Conservation (phyloP, 2,113 vertebrate species). For the Callochromis pleurospilus region DNA sequence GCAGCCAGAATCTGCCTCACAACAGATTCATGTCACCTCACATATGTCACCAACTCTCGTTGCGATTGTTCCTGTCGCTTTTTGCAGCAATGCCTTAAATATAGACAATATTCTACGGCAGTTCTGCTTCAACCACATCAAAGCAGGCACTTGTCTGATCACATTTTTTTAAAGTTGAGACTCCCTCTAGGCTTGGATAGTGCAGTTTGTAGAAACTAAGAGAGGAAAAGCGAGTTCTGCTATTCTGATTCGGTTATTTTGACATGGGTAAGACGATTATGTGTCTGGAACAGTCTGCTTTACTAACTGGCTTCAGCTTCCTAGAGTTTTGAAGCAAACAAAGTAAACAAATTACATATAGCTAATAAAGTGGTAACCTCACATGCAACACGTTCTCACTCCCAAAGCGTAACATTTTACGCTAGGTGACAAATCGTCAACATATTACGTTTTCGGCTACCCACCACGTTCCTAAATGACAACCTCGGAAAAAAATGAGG, state of each 20-base stretch:
- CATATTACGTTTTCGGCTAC: too few species aligned
- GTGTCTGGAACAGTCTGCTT: not conserved
- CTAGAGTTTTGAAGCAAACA: not conserved
- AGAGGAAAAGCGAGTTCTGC: not conserved
- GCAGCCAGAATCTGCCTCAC: not conserved
- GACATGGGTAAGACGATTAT: not conserved
- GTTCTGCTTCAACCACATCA: not conserved
- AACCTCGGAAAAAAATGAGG: too few species aligned
- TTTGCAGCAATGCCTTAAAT: not conserved
- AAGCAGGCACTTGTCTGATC: not conserved
- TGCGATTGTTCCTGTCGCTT: not conserved
- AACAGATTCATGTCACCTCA: conserved; percentile 1
- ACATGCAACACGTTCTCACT: not conserved
- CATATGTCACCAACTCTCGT: not conserved
- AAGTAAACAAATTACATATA: not conserved
- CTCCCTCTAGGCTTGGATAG: not conserved
- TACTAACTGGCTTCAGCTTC: not conserved
- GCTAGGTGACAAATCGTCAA: too few species aligned
- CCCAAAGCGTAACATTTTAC: too few species aligned
- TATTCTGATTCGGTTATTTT: not conserved
- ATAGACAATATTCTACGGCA: not conserved
- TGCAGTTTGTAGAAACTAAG: not conserved
- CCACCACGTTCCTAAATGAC: too few species aligned
- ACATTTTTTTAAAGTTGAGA: not conserved
- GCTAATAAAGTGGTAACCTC: fast-evolving